These are phyloP conservation scores for Sinocyclocheilus rhinocerous DNA, from an alignment of 2,113 vertebrate species.

Conservation along the genomic window DNA sequence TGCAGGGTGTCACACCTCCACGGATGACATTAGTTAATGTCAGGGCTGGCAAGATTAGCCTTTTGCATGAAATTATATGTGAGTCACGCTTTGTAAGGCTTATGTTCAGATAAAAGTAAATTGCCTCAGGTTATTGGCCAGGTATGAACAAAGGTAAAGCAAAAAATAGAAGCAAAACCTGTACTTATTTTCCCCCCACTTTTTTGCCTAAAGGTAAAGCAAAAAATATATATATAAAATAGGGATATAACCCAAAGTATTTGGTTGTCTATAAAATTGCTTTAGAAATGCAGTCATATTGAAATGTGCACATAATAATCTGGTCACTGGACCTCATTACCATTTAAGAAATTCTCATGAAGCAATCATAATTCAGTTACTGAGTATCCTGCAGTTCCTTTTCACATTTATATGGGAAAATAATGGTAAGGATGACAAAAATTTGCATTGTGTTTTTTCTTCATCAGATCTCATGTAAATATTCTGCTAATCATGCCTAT, in stretches of 20 bases:
- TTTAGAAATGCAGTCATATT: not conserved
- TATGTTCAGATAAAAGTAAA: not conserved
- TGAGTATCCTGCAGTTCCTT: not conserved
- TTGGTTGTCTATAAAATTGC: no score
- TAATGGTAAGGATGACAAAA: not conserved
- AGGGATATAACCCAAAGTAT: not conserved
- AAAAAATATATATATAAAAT: not conserved
- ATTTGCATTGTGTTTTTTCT: not conserved
- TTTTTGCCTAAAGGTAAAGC: not conserved
- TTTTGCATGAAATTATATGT: not conserved
- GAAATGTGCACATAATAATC: no score
- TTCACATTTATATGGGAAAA: not conserved
- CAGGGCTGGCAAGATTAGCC: not conserved
- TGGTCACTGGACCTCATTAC: not conserved
- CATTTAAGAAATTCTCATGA: not conserved
- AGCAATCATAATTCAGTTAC: not conserved
- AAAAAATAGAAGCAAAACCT: constrained; percentile 23
- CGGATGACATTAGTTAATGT: not conserved
- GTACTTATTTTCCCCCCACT: not conserved
- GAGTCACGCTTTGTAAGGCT: constrained; percentile 2
- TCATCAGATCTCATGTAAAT: not conserved
- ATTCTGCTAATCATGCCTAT: not conserved
- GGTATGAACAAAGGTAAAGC: constrained; percentile 10
- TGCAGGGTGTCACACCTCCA: not conserved
- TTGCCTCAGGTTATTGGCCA: constrained; percentile 16